These are phyloP conservation scores for Eupristina koningsbergeri DNA, from an alignment of 1,140 invertebrate species.

Conservation along the genomic window DNA sequence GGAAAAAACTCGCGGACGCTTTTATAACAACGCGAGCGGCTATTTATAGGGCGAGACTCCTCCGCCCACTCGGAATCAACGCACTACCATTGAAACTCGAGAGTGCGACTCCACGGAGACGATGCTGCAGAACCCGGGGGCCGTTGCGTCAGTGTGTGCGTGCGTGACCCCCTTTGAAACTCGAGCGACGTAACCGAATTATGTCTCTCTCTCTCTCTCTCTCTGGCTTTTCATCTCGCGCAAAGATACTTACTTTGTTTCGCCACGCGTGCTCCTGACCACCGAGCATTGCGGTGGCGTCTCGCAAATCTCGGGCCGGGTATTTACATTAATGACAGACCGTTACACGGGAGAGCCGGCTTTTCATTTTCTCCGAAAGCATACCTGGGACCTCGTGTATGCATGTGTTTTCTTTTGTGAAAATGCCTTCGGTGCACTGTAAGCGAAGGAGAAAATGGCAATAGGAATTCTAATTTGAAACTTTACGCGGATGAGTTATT, in stretches of 20 bases:
- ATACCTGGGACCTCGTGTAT: too few species aligned
- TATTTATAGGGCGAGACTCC: constrained; percentile 29
- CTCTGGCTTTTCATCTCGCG: neutral
- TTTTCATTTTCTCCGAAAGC: too few species aligned
- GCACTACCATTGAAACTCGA: neutral
- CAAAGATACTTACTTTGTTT: neutral
- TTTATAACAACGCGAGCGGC: neutral
- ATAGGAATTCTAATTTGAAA: neutral
- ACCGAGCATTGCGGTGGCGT: too few species aligned
- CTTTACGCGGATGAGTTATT: neutral
- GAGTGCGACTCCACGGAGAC: constrained; percentile 2
- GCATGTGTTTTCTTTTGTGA: too few species aligned
- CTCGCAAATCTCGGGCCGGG: neutral
- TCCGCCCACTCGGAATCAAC: neutral
- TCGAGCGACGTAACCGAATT: neutral
- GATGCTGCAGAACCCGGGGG: neutral
- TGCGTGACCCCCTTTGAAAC: constrained; percentile 36
- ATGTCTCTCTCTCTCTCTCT: neutral
- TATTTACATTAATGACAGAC: neutral
- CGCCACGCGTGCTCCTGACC: too few species aligned
- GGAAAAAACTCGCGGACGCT: neutral
- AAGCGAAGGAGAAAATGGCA: neutral
- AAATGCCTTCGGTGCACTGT: too few species aligned
- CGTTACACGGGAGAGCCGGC: too few species aligned
- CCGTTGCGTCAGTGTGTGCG: constrained; percentile 4